Evolutionary conservation across 92 coral and sea anemone genomes (phyloP), one percentile per base, ranked within the genome.

Genomic region (Hydrozoanthus gracilis): DNA sequence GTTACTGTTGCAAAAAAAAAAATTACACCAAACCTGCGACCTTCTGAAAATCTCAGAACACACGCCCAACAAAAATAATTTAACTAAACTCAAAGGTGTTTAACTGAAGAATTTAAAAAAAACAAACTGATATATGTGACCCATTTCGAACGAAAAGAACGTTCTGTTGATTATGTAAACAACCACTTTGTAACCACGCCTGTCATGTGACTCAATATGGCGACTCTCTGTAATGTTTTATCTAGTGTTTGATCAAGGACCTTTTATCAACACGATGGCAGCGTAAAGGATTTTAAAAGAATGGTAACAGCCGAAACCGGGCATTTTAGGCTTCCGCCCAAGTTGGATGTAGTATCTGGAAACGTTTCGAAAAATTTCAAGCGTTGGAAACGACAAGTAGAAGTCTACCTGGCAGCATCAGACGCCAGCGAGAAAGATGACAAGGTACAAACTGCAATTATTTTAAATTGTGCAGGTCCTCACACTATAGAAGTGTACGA

Each of bases 401-500:
- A 90, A 71, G 91, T 90, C 70, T 90, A 90, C 69, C 51, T 70
- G 52, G 82, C 58, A 15, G 92, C 89, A 15, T 84, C 87, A 50
- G 92, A 84, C 44, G 87, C 83, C 61, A 61, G 82, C 44, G 89
- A 49, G 51, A 89, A 86, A 49, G 77, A 64, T 2, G 79, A 75
- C 12, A 86, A 76, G 71, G 74, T 84, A 84, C 89, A 87, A 71
- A 83, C 88, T 16, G 88, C 91, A 10, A 87, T 90, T 9, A 78
- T 88, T 62, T 78, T 91, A 11, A 72, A 91, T 50, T 88, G 89
- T 88, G 91, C 87, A 15, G 93, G 92, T n/a, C 94, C 94, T 58
- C 92, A 84, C 6, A 83, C 51, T 66, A 83, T n/a, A n/a, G n/a
- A n/a, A n/a, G n/a, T n/a, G n/a, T n/a, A n/a, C n/a, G n/a, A n/a